phyloP scores from a whole-genome alignment of 2,888 invertebrate species.

The Leptinotarsa tumamoca region DNA sequence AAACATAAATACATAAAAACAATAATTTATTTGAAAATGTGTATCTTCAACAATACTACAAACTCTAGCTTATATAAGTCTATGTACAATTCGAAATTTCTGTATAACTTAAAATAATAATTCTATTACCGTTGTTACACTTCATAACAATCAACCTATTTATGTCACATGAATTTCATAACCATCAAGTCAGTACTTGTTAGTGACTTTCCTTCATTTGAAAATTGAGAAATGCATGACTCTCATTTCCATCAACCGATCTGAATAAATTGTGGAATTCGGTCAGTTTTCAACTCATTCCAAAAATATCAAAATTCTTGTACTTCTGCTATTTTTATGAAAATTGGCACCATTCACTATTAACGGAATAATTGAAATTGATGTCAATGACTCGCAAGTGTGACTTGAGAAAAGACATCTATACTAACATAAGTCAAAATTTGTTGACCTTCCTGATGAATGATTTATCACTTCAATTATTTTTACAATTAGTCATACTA shows the following conservation, averaged over 20 bases:
- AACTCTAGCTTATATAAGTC: not conserved
- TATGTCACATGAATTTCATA: no score
- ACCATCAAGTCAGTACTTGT: no score
- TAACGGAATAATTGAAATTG: not conserved
- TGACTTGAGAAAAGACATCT: not conserved
- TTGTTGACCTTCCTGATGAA: no score
- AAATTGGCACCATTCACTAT: not conserved
- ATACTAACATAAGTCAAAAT: no score
- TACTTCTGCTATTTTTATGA: not conserved
- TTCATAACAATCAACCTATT: not conserved
- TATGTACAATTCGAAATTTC: conserved; percentile 7
- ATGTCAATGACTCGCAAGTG: conserved; percentile 10
- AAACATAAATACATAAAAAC: conserved; percentile 19
- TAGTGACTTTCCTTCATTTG: not conserved
- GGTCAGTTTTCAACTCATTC: not conserved
- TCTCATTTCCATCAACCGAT: not conserved
- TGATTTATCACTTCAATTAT: no score
- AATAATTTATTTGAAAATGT: conserved; percentile 23
- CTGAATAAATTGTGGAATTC: not conserved
- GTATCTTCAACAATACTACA: conserved; percentile 1
- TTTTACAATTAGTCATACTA: no score
- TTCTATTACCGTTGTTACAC: not conserved
- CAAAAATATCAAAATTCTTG: conserved; percentile 4
- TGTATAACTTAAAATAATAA: not conserved
- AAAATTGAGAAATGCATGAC: not conserved